These are phyloP conservation scores for Panurus biarmicus DNA, from an alignment of 2,113 vertebrate genomes.

Conservation along the genomic window DNA sequence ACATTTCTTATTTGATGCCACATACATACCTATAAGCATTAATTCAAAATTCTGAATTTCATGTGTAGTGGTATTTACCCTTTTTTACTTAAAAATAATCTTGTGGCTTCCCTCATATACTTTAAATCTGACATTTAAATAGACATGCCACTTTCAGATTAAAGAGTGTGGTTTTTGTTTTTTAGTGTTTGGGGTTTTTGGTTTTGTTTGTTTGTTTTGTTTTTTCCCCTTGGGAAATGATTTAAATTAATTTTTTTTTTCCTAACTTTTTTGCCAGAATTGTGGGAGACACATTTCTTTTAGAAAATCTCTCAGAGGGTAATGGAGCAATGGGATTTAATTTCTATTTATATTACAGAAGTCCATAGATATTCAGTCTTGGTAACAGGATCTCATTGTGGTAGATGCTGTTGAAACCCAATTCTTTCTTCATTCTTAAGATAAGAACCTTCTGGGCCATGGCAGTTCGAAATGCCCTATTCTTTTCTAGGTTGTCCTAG, in stretches of 20 bases:
- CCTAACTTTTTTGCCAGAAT: background rate
- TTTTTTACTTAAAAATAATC: background rate
- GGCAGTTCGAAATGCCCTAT: background rate
- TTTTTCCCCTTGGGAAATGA: background rate
- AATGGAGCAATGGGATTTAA: background rate
- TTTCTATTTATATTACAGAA: background rate
- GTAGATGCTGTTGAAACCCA: conserved; percentile 1
- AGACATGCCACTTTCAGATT: background rate
- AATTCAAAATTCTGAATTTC: background rate
- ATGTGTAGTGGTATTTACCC: background rate
- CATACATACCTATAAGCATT: background rate
- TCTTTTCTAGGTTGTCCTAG: conserved; percentile 18
- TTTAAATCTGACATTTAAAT: background rate
- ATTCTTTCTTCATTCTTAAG: background rate
- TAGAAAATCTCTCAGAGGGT: background rate
- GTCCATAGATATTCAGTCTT: background rate
- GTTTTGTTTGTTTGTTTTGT: background rate
- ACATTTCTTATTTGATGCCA: background rate
- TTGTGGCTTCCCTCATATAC: background rate
- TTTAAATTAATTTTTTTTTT: background rate
- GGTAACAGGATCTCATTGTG: background rate
- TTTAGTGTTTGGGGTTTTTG: too few species aligned
- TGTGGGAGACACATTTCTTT: background rate
- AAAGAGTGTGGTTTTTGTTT: background rate
- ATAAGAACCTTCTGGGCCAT: conserved; percentile 10